Percentiles rank a stretch among this genome's conserved stretches.
Evolutionary conservation across 2,113 vertebrate genomes (phyloP).

Genomic region (Petromus typicus): DNA sequence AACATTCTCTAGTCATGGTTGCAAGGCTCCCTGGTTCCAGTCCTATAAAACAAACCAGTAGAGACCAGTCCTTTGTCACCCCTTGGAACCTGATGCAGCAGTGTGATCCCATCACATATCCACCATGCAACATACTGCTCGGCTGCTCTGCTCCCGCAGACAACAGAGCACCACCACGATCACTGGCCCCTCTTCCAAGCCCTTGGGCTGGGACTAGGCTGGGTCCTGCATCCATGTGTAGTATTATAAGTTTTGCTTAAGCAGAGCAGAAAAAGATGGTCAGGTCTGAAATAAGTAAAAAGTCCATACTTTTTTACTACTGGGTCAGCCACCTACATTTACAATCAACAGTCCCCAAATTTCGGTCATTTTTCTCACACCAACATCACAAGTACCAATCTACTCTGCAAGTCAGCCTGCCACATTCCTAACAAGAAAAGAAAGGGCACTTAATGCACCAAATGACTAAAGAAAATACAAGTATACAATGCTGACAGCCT

Average conservation of each 20-base stretch:
- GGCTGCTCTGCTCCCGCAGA: not conserved
- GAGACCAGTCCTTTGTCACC: not conserved
- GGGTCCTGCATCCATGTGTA: not conserved
- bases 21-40: not conserved
- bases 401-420: not conserved
- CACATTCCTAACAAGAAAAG: not conserved
- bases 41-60: not conserved
- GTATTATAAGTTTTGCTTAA: not conserved
- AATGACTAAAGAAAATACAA: not conserved
- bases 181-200: not conserved
- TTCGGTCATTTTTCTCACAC: not conserved
- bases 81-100: not conserved
- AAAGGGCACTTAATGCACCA: not conserved
- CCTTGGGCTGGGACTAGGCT: not conserved
- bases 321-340: not conserved
- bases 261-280: not conserved
- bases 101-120: accelerated
- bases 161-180: not conserved
- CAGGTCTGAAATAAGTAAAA: not conserved
- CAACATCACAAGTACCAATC: not conserved
- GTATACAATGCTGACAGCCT: not conserved
- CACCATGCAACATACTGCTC: not conserved
- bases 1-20: not conserved
- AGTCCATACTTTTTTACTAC: not conserved
- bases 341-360: not conserved